Base-by-base conservation (phyloP, 1,140 invertebrate genomes). In the Orius insidiosus region DNA sequence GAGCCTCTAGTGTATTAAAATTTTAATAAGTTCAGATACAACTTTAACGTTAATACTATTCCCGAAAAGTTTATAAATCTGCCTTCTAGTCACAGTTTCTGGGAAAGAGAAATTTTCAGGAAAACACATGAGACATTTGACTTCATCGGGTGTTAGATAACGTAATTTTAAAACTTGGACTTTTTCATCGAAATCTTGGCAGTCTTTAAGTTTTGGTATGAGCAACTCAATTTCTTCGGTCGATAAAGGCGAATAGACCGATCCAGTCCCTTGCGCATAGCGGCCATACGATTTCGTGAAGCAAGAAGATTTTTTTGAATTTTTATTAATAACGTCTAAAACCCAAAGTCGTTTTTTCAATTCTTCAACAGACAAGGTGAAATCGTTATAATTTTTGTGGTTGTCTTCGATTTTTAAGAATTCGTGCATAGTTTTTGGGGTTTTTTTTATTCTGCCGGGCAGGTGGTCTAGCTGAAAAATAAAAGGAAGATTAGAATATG, bases 241-340 rank as follows among this genome's bases (percentile, higher is more conserved):
- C 2, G 59, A 39, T 42, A 55, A 56, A 30, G 65, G 61, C 10
- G 46, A 51, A 31, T 52, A 76, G 65, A 11, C 68, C 1, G 85
- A 94, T 0, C 93, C 93, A n/a, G 89, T 89, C 2, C 90, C 90
- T 67, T 93, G 83, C 14, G 79, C 65, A 62, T 85, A 92, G 60
- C 80, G 79, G n/a, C 76, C 75, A 61, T 96, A 97, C 7, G 84
- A 77, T 64, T 85, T 87, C 9, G 92, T 96, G 60, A 96, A 96
- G 63, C 93, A 97, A 66, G 84, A 90, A 3, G 84, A 82, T 55
- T 77, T 77, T 49, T 56, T 70, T 8, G 76, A 76, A 34, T 72
- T 57, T 39, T 63, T 60, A 42, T 72, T 72, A 47, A 88, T 79
- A 54, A 97, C 78, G 59, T 97, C 93, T 52, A 95, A 68, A 18